Evolutionary conservation across 2,888 invertebrate genomes (phyloP).

Genomic region (Habroteleia sp.): DNA sequence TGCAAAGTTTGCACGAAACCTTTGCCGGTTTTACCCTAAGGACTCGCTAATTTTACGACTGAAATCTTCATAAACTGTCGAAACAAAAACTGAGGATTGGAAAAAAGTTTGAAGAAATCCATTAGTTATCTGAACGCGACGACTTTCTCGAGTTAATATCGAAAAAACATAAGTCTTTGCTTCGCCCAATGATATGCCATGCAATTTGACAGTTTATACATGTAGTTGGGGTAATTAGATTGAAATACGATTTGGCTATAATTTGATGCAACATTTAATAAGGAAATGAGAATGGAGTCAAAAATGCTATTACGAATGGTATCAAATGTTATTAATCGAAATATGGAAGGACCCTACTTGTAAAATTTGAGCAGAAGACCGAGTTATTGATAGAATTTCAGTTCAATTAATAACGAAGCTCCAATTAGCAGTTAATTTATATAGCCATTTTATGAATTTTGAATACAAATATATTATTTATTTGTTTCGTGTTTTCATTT

Average conservation of each 20-base stretch:
- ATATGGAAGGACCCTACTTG: not conserved
- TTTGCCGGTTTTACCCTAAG: conserved; percentile 61
- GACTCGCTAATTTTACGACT: conserved; percentile 74
- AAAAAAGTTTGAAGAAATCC: conserved; percentile 75
- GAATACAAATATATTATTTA: too few relatives aligned
- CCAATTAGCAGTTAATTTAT: too few relatives aligned
- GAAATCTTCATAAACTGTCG: conserved; percentile 72
- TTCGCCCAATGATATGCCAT: too few relatives aligned
- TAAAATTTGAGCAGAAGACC: too few relatives aligned
- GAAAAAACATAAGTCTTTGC: conserved; percentile 12
- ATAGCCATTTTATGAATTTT: too few relatives aligned
- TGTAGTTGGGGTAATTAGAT: too few relatives aligned
- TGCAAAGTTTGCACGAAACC: conserved; percentile 19
- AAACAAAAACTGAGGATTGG: conserved; percentile 69
- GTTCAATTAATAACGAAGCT: too few relatives aligned
- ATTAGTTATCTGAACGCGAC: conserved; percentile 67
- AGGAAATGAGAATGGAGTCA: conserved; percentile 24
- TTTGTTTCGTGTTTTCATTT: too few relatives aligned
- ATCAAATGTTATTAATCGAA: conserved; percentile 17
- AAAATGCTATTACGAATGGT: conserved; percentile 5
- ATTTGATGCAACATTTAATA: conserved; percentile 24
- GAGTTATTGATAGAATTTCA: too few relatives aligned
- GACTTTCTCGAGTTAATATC: conserved; percentile 35
- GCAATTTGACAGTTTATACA: too few relatives aligned
- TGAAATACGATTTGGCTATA: conserved; percentile 6